A percentile compares a stretch with the other conserved stretches of the same genome.
Conservation (phyloP, 2,797 vertebrate genomes). For the Hybognathus amarus region DNA sequence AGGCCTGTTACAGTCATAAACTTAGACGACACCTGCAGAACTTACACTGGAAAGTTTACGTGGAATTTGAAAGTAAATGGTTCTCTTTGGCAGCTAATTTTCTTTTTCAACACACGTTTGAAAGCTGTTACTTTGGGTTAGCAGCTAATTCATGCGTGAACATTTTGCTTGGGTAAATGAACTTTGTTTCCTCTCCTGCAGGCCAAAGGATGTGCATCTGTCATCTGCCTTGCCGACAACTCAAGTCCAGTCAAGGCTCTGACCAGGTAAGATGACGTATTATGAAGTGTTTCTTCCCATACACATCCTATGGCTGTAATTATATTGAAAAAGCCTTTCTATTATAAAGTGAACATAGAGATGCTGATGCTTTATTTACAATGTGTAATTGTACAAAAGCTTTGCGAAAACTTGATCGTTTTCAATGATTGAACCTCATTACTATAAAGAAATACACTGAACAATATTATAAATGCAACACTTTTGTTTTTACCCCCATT, state of each 20-base stretch:
- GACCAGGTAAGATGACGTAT: constrained; percentile 78
- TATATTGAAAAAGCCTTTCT: background rate
- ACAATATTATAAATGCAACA: too few species aligned
- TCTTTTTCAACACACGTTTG: background rate
- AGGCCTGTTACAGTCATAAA: constrained; percentile 90
- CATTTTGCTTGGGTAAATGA: background rate
- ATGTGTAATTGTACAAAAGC: too few species aligned
- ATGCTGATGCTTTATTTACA: too few species aligned
- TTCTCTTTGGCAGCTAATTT: background rate
- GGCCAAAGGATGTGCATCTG: constrained; percentile 98
- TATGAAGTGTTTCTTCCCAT: background rate
- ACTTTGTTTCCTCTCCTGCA: constrained; percentile 62
- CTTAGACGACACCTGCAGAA: constrained; percentile 93
- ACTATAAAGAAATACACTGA: too few species aligned
- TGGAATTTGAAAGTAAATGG: constrained; percentile 90
- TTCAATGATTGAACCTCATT: too few species aligned
- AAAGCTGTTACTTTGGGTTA: background rate
- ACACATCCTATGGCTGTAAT: background rate
- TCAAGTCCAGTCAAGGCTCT: constrained; percentile 81
- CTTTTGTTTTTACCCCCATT: too few species aligned
- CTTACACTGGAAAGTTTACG: constrained; percentile 97
- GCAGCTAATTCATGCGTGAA: background rate
- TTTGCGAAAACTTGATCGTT: too few species aligned
- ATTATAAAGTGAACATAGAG: background rate
- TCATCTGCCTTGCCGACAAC: constrained; percentile 87